Evolutionary conservation across 2,113 vertebrate species (phyloP), one percentile per base, ranked within the genome.

Genomic region (Phyllostomus discolor): DNA sequence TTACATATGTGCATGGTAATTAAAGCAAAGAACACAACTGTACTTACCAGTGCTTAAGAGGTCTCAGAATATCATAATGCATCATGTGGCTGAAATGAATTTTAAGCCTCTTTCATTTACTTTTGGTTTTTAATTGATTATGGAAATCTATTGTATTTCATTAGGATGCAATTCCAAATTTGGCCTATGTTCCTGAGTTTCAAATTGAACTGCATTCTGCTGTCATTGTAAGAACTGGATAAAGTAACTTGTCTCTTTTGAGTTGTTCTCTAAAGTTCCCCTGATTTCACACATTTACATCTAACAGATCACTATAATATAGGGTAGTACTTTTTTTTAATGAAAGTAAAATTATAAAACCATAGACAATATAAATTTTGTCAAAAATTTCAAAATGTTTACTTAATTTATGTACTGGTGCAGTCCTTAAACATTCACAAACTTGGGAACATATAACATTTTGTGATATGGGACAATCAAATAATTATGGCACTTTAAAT

Each of bases 81-180:
- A 83, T 26, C 57, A 82, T 78, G 33, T 33, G 83, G 10, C 54
- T 95, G 33, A 86, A 92, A 80, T 41, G 28, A 78, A 50, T 67
- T 73, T 80, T 91, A 66, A 88, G 24, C 22, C 24, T 86, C 33
- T 62, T 76, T 43, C 54, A 20, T 3, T 87, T 48, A 80, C 9
- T 76, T 95, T 84, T 57, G 6, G 11, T 72, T 92, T 96, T 80
- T 87, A 83, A 89, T 86, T 87, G 57, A 70, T n/a, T 80, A 2
- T 31, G 78, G 28, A 78, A 88, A 64, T 54, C 28, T 35, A 15
- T 35, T 88, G 33, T 81, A 70, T 31, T 66, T 62, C 38, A 41
- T 70, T 62, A 91, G 31, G 12, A 43, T 54, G 17, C 10, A 26
- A 1, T 80, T 90, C 43, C 12, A 5, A 72, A 70, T 80, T 69